These are phyloP conservation scores for Panulirus ornatus DNA, from an alignment of 1,140 invertebrate genomes.

Conservation along the genomic window DNA sequence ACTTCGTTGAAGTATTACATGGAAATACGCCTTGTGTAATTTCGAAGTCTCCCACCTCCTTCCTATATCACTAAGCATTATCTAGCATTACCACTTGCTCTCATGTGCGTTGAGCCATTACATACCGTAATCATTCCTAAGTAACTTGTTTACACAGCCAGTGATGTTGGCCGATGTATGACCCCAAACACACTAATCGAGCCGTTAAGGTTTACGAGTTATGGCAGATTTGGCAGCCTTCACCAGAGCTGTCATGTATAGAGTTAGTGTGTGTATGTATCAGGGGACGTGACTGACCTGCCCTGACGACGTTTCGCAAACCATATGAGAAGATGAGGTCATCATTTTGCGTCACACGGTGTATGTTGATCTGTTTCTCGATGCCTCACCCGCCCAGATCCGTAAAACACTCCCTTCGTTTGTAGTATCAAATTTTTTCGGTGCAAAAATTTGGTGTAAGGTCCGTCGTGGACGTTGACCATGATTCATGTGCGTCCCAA, in stretches of 20 bases:
- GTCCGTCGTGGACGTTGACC: too few relatives aligned
- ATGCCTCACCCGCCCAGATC: too few relatives aligned
- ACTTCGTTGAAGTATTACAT: too few relatives aligned
- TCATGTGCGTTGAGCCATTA: background rate
- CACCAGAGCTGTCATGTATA: slow-evolving; percentile 8
- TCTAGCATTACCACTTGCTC: background rate
- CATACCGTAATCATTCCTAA: background rate
- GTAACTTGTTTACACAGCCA: background rate
- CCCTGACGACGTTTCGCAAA: background rate
- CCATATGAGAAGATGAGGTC: background rate
- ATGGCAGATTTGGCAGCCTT: slow-evolving; percentile 13
- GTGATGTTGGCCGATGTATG: background rate
- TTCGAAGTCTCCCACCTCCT: too few relatives aligned
- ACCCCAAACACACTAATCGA: background rate
- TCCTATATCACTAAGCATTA: too few relatives aligned
- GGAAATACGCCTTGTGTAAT: too few relatives aligned
- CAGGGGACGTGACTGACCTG: background rate
- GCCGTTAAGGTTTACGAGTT: background rate
- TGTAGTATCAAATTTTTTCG: too few relatives aligned
- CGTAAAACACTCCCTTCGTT: too few relatives aligned
- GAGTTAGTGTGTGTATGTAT: background rate
- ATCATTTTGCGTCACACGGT: too few relatives aligned
- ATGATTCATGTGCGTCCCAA: background rate
- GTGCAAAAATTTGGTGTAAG: too few relatives aligned
- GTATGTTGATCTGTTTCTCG: too few relatives aligned